phyloP scores from a whole-genome alignment of 2,797 vertebrate species.

The Vespertilio murinus region DNA sequence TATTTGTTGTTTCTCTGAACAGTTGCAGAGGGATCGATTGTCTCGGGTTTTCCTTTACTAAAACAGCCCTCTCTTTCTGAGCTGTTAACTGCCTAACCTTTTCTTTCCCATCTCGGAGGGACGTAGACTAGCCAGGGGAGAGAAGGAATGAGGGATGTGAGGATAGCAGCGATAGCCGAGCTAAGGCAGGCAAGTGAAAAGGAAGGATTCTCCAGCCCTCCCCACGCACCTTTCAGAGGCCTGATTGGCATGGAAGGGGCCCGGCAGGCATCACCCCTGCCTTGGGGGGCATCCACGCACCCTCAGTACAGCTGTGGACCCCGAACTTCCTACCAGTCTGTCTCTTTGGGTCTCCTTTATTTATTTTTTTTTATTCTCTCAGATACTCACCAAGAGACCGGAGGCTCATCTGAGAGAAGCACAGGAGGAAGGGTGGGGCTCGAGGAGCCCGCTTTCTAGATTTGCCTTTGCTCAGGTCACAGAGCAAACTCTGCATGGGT shows the following conservation, averaged over 20 bases:
- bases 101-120: conserved; percentile 79
- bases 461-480: conserved; percentile 90
- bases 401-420: conserved; percentile 73
- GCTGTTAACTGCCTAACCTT: conserved; percentile 82
- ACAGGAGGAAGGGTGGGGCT: conserved; percentile 78
- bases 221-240: background rate
- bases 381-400: conserved; percentile 57
- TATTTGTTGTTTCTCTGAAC: conserved; percentile 85
- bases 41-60: conserved; percentile 82
- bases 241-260: background rate
- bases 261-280: background rate
- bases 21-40: conserved; percentile 84
- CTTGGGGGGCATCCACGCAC: background rate
- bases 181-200: background rate
- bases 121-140: conserved; percentile 56
- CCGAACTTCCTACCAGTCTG: conserved; percentile 35
- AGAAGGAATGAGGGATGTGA: conserved; percentile 15
- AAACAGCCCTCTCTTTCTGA: conserved; percentile 80
- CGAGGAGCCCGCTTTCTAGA: conserved; percentile 86
- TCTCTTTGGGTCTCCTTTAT: conserved; percentile 67
- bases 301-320: background rate
- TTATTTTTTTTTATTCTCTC: conserved; percentile 54
- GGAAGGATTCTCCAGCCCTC: background rate
- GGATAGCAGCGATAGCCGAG: conserved; percentile 5
- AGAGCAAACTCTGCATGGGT: conserved; percentile 74